Percentiles rank a stretch among this genome's conserved stretches.
Evolutionary conservation across 53 echinoderm and acorn worm genomes (phyloP).

Genomic region (Hippasteria phrygiana): DNA sequence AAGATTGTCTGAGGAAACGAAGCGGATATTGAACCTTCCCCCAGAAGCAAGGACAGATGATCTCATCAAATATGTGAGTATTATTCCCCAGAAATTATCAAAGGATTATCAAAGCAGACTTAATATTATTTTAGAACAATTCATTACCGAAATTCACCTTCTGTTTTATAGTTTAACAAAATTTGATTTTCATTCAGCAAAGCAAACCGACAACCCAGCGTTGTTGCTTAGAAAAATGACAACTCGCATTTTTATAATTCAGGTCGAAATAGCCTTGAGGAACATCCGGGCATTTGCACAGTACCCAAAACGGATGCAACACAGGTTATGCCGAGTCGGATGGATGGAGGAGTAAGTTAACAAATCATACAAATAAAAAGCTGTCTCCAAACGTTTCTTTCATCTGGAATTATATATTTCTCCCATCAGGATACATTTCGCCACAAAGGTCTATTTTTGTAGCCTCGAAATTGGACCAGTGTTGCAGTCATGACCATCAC

Average conservation of each 20-base stretch:
- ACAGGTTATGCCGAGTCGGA: slow-evolving; percentile 80
- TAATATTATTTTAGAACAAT: too few species aligned
- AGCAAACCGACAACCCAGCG: too few species aligned
- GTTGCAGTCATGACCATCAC: too few species aligned
- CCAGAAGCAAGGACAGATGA: slow-evolving; percentile 70
- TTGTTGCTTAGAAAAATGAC: too few species aligned
- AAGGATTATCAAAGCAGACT: too few species aligned
- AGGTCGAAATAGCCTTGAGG: slow-evolving; percentile 89
- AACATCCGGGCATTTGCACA: slow-evolving; percentile 93
- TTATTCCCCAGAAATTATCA: background rate
- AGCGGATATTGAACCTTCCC: slow-evolving; percentile 73
- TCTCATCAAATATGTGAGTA: slow-evolving; percentile 84
- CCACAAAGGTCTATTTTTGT: too few species aligned
- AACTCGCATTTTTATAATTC: background rate
- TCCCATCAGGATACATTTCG: too few species aligned
- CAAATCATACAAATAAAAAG: background rate
- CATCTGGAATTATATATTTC: too few species aligned
- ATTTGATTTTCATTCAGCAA: too few species aligned
- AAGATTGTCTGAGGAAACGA: slow-evolving; percentile 87
- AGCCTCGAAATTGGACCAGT: too few species aligned
- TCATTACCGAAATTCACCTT: too few species aligned
- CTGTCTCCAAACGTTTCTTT: background rate
- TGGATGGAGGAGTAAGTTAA: slow-evolving; percentile 91
- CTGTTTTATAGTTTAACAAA: too few species aligned
- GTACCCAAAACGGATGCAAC: slow-evolving; percentile 92